Base-by-base conservation (phyloP, 1,140 invertebrate genomes). In the Drosophila chauvacae region DNA sequence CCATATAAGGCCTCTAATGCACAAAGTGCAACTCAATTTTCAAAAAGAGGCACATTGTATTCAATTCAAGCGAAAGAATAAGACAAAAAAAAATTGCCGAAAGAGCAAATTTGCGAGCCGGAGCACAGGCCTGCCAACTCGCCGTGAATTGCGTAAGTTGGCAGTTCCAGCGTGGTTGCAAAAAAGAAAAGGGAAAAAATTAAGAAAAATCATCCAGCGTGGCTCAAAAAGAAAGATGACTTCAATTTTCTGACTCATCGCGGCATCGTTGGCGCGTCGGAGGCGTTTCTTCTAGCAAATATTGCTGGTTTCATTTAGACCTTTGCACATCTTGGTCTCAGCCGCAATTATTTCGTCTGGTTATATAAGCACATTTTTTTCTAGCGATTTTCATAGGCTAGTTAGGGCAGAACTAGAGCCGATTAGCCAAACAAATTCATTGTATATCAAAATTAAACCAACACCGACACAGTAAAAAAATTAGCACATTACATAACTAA, bases 401-500 rank as follows among this genome's bases (percentile, higher is more conserved):
- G 45, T 77, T 58, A 28, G 50, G 35, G 23, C n/a, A 41, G 20
- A 65, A 28, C 23, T 20, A 44, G 20, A n/a, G 42, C 66, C 11
- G 33, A 7, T 23, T 44, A 39, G 26, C 11, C 13, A 14, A 45
- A 42, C 39, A 50, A 23, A 64, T 68, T 62, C 26, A 70, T 23
- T 26, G 20, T 37, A 45, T 55, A 30, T 65, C 7, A 33, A 58
- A 53, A 71, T 62, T 39, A 57, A 74, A 80, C 80, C 83, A 84
- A 47, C 77, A 88, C 84, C 83, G 48, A 77, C 82, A 79, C 63
- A 69, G n/a, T 55, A 66, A 80, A 69, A 69, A 81, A 90, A 65
- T 57, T 76, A 79, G 78, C 88, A 88, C 88, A 84, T 91, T 91
- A 91, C 88, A 91, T 91, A 91, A 91, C 87, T 81, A 80, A 70